Evolutionary conservation across 1,140 invertebrate species (phyloP), one percentile per base, ranked within the genome.

Genomic region (Nebria ingens): DNA sequence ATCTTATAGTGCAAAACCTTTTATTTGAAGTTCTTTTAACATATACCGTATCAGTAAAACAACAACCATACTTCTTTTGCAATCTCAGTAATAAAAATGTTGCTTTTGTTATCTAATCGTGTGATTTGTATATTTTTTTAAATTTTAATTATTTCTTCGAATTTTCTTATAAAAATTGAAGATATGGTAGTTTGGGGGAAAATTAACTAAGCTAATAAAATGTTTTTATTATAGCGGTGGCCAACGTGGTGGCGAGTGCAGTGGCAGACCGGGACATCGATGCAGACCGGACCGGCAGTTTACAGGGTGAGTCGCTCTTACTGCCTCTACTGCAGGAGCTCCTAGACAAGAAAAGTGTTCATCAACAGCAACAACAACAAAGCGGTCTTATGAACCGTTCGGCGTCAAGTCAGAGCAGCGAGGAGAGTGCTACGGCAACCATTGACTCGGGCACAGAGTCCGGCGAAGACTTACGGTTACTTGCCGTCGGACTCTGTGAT

Each of bases 391-490:
- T 66, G 63, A 63, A 50, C 57, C 62, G 23, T 61, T 65, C 38
- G 62, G 63, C 58, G 59, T 65, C 56, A 64, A 68, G 54, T 25
- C 56, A 53, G 53, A 52, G 54, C 40, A 49, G 19, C 45, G 53
- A 53, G 17, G 56, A 53, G 54, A 56, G 60, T 53, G 52, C 52
- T 34, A 55, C 66, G 65, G 52, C 56, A 57, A 63, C 64, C 19
- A 58, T 63, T 56, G 81, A 83, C 66, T 83, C 82, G 1, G 81
- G 81, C 29, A 83, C 79, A n/a, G 82, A 84, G 65, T 82, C 79
- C 40, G 81, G 81, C 21, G 81, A 84, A 65, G 81, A 84, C 65
- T 69, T 75, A 57, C 69, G 74, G 1, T 60, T 73, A 17, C 54
- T 71, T 55, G 70, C 68, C 3, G 70, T 67, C 2, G 69, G 68